Percentiles rank a stretch among this genome's conserved stretches.
phyloP scores from a whole-genome alignment of 2,797 vertebrate genomes.

The Pseudomugil gertrudae region DNA sequence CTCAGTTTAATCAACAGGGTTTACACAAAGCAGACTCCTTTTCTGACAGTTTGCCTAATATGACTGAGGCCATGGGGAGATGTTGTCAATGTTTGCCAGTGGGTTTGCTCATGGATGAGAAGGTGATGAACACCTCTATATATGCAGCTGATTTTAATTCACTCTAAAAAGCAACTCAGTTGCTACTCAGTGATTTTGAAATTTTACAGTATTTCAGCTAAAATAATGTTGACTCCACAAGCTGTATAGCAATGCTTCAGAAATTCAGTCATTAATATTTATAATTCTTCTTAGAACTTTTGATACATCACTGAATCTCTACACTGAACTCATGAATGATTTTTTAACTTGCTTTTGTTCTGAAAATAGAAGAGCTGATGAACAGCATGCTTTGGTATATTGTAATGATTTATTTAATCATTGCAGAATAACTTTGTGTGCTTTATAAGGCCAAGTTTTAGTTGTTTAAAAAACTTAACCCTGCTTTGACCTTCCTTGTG shows the following conservation, averaged over 20 bases:
- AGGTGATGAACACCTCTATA: conserved; percentile 69
- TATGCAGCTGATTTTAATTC: conserved; percentile 63
- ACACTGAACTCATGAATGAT: conserved; percentile 17
- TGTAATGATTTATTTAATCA: conserved; percentile 87
- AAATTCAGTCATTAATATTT: conserved; percentile 39
- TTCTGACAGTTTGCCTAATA: conserved; percentile 78
- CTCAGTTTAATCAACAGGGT: conserved; percentile 68
- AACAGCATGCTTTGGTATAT: conserved; percentile 77
- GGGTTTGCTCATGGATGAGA: conserved; percentile 76
- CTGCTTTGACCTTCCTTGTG: conserved; percentile 90
- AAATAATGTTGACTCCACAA: conserved; percentile 10
- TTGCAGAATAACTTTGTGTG: too few relatives aligned
- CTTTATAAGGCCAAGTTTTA: conserved; percentile 85
- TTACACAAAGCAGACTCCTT: conserved; percentile 67
- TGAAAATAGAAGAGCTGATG: conserved; percentile 70
- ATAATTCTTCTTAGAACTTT: background rate
- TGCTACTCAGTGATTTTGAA: conserved; percentile 36
- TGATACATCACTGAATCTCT: background rate
- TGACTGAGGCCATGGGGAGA: conserved; percentile 72
- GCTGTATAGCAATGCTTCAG: conserved; percentile 23
- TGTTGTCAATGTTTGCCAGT: conserved; percentile 79
- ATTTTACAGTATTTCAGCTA: conserved; percentile 51
- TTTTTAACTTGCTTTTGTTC: conserved; percentile 66
- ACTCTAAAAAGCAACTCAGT: conserved; percentile 37
- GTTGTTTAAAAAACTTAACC: conserved; percentile 91